Evolutionary conservation across 2,113 vertebrate species (phyloP), one percentile per base, ranked within the genome.

Genomic region (Colinus virginianus): DNA sequence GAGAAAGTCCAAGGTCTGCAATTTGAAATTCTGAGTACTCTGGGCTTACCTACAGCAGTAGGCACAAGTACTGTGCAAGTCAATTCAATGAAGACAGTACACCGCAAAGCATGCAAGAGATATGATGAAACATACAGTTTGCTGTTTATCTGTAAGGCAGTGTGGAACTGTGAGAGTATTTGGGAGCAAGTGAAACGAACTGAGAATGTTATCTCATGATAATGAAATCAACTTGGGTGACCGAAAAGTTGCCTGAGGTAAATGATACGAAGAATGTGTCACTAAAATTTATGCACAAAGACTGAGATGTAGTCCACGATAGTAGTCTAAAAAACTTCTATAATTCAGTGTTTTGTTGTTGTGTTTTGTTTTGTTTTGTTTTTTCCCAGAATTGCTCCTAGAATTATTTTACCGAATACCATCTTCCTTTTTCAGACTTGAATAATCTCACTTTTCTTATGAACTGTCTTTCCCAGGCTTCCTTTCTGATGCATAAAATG

Each of bases 271-370:
- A 96, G 87, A 95, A 61, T 62, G 71, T 67, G 86, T 59, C 43
- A 48, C 45, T 88, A 71, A 86, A 76, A 95, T 90, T 56, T 83
- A 88, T 55, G 43, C 90, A 51, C 1, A 16, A 30, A 62, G 68
- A 84, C 32, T 84, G 51, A 94, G 92, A 93, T 43, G 38, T 7
- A 87, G 78, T 75, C 78, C 80, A 20, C 36, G 61, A 71, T 77
- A 71, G 45, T 38, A 58, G 53, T 43, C 71, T 92, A 90, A 96
- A 43, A 95, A 93, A 92, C 87, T 71, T 86, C 59, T 90, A 30
- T 58, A 58, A 91, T 48, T 89, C n/a, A 84, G 62, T 36, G 36
- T 36, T 36, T 36, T 36, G 36, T 7, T 36, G 36, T 36, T 36
- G 36, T 36, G 6, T 36, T 36, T 36, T 7, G 36, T 78, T 74